Conservation (phyloP, 1,140 invertebrate genomes). For the Zaprionus ornatus region DNA sequence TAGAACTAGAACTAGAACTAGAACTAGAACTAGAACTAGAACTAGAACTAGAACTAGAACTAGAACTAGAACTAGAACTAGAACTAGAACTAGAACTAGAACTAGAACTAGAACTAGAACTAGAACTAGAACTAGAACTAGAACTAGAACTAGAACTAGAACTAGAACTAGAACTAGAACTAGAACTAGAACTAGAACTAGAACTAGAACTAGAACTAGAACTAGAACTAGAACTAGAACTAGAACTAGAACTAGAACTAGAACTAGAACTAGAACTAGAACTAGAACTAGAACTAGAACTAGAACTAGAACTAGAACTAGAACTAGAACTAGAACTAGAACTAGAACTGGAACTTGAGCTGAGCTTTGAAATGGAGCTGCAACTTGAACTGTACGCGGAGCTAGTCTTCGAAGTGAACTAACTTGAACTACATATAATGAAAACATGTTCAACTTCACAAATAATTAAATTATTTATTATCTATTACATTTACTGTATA, state of each 20-base stretch:
- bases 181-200: background rate
- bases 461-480: no score
- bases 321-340: background rate
- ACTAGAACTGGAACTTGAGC: background rate
- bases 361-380: background rate
- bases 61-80: background rate
- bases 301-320: background rate
- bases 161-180: background rate
- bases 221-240: background rate
- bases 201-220: background rate
- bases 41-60: background rate
- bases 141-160: no score
- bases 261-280: background rate
- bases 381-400: background rate
- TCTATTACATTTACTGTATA: no score
- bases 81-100: no score
- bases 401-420: background rate
- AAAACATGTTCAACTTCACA: background rate
- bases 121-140: background rate
- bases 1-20: background rate
- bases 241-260: background rate
- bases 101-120: background rate
- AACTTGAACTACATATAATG: background rate
- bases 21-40: background rate
- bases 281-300: background rate